A percentile compares a stretch with the other conserved stretches of the same genome.
These are phyloP conservation scores for Spisula solida DNA, from an alignment of 2,888 invertebrate genomes.

Conservation along the genomic window DNA sequence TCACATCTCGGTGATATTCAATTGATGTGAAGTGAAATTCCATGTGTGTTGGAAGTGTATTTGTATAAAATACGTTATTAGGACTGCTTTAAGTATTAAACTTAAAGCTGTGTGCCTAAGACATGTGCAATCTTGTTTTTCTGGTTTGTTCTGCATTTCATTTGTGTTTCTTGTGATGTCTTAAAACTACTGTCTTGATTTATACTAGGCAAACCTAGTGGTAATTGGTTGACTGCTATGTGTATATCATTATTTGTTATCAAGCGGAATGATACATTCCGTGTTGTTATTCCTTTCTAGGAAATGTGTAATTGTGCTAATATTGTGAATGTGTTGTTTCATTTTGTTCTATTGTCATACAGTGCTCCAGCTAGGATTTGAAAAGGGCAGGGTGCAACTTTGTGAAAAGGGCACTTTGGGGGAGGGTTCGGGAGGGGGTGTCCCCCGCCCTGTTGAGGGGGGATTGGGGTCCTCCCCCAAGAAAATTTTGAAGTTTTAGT, in stretches of 20 bases:
- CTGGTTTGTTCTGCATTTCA: constrained; percentile 25
- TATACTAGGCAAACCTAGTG: neutral
- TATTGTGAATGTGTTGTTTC: neutral
- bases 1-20: constrained; percentile 11
- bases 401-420: no score
- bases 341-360: neutral
- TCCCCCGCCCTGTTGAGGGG: no score
- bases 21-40: constrained; percentile 29
- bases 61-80: constrained; percentile 7
- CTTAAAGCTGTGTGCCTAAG: neutral
- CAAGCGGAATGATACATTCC: constrained; percentile 41
- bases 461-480: no score
- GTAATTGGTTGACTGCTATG: neutral
- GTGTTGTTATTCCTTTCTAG: constrained; percentile 52
- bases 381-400: no score
- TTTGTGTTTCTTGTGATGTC: neutral
- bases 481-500: no score
- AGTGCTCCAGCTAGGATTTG: no score
- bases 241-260: neutral
- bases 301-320: constrained; percentile 32
- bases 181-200: neutral
- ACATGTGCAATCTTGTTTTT: constrained; percentile 27
- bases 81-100: neutral
- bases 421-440: no score
- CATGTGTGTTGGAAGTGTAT: constrained; percentile 22